These are phyloP conservation scores for Lacerta viridis DNA, from an alignment of 2,797 vertebrate species.

Conservation along the genomic window DNA sequence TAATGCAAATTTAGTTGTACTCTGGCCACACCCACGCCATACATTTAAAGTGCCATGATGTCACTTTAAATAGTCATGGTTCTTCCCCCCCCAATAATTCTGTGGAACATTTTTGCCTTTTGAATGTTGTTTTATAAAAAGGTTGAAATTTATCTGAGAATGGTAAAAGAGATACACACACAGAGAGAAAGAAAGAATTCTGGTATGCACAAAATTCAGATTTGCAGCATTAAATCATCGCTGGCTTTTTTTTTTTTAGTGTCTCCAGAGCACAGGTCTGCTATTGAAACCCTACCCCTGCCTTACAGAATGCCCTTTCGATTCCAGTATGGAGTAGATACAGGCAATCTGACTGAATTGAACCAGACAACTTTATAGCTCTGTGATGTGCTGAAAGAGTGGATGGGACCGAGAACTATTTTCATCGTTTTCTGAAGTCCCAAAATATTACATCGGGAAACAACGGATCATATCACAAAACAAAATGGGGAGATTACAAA, in stretches of 20 bases:
- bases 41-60: too few relatives aligned
- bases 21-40: too few relatives aligned
- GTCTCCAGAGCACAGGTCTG: background rate
- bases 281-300: background rate
- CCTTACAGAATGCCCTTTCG: slow-evolving; percentile 10
- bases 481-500: background rate
- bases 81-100: too few relatives aligned
- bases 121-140: background rate
- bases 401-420: background rate
- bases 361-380: background rate
- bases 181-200: background rate
- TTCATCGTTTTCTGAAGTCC: slow-evolving; percentile 33
- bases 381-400: slow-evolving; percentile 27
- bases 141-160: background rate
- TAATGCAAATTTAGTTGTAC: background rate
- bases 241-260: background rate
- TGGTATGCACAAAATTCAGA: background rate
- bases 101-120: background rate
- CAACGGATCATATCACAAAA: slow-evolving; percentile 33
- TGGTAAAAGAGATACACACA: rapidly evolving
- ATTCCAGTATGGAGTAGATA: slow-evolving; percentile 43
- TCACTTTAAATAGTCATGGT: too few relatives aligned
- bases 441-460: rapidly evolving
- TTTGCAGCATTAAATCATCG: slow-evolving; percentile 31
- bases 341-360: slow-evolving; percentile 14